Evolutionary conservation across 2,888 invertebrate species (phyloP).

Genomic region (Nephrocerus scutellatus): DNA sequence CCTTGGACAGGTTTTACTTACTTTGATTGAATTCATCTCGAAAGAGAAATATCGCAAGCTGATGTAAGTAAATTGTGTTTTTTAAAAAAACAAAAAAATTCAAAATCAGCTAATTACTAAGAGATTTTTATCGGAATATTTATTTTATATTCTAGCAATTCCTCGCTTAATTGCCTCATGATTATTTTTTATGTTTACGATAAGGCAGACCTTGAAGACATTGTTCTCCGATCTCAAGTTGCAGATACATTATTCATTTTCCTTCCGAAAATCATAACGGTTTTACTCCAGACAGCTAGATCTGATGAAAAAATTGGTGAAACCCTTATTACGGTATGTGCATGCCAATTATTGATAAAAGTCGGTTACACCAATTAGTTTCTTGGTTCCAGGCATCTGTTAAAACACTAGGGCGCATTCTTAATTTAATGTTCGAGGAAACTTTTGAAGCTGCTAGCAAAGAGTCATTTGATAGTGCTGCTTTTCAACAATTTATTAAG

Average conservation of each 20-base stretch:
- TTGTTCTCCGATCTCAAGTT: constrained; percentile 51
- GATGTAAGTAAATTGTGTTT: constrained; percentile 49
- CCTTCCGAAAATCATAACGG: constrained; percentile 54
- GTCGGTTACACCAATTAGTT: not conserved
- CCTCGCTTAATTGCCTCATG: constrained; percentile 56
- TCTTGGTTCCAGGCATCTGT: constrained; percentile 29
- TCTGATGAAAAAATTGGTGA: constrained; percentile 55
- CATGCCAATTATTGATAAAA: not conserved
- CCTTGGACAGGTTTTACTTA: constrained; percentile 60
- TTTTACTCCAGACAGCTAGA: constrained; percentile 49
- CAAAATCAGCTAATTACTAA: not conserved
- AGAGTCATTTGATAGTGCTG: constrained; percentile 26
- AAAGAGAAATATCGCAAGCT: constrained; percentile 58
- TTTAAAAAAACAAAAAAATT: constrained; percentile 1
- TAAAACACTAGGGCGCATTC: constrained; percentile 36
- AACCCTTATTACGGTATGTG: constrained; percentile 36
- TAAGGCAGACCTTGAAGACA: constrained; percentile 51
- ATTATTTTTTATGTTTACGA: constrained; percentile 57
- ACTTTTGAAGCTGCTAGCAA: constrained; percentile 32
- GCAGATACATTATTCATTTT: constrained; percentile 54
- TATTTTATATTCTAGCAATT: constrained; percentile 38
- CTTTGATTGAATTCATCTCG: constrained; percentile 59
- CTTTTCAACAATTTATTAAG: constrained; percentile 27
- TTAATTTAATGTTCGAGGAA: constrained; percentile 42
- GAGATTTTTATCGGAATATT: not conserved